Evolutionary conservation across 2,113 vertebrate genomes (phyloP).

Genomic region (Himantopus leucocephalus): DNA sequence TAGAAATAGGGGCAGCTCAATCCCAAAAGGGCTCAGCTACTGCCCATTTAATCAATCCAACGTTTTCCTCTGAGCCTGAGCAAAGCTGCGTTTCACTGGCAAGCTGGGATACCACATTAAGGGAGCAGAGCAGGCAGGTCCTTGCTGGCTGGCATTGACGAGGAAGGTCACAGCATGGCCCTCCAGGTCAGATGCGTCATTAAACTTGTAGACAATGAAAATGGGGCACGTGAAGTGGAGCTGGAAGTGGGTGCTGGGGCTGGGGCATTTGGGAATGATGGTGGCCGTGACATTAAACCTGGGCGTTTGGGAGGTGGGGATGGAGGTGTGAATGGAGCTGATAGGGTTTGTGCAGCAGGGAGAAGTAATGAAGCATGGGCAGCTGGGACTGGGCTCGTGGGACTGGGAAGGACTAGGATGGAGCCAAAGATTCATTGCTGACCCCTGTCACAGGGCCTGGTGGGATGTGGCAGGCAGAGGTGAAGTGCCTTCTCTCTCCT

Average conservation of each 20-base stretch:
- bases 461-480: background rate
- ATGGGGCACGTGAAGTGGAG: background rate
- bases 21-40: background rate
- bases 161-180: background rate
- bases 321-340: background rate
- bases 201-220: background rate
- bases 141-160: background rate
- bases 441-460: background rate
- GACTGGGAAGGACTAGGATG: background rate
- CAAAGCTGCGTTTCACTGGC: background rate
- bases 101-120: background rate
- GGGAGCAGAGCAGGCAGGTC: background rate
- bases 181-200: accelerated
- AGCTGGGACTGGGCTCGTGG: background rate
- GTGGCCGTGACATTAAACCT: background rate
- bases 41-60: background rate
- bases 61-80: background rate
- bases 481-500: background rate
- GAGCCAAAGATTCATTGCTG: background rate
- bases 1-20: background rate
- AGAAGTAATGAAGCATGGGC: background rate
- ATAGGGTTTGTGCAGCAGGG: background rate
- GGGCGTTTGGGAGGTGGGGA: background rate
- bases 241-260: background rate
- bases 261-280: background rate